These are phyloP conservation scores for Crocodylus rhombifer DNA, from an alignment of 2,797 vertebrate species.

Conservation along the genomic window DNA sequence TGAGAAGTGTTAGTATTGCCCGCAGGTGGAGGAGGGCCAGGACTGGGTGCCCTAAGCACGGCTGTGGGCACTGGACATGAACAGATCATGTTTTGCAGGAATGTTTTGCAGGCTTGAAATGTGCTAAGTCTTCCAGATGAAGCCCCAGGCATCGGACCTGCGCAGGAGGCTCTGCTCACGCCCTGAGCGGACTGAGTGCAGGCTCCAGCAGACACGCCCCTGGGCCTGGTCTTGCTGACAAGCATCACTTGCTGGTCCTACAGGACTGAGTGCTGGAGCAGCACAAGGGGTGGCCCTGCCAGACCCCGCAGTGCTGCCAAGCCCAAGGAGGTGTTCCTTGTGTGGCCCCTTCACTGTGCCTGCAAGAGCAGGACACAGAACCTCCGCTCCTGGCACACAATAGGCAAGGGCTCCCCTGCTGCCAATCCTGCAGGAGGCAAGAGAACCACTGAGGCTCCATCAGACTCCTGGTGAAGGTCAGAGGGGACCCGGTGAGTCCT, in stretches of 20 bases:
- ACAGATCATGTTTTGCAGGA: background rate
- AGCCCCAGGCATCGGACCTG: background rate
- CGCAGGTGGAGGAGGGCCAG: too few species aligned
- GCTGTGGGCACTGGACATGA: background rate
- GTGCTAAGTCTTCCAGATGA: background rate
- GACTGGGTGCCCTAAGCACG: too few species aligned
- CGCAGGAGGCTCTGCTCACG: background rate
- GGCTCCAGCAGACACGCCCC: too few species aligned
- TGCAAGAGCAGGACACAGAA: constrained; percentile 49
- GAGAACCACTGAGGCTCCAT: too few species aligned
- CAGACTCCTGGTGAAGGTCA: fast-evolving
- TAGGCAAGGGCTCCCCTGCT: fast-evolving
- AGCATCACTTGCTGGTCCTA: background rate
- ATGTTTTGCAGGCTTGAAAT: background rate
- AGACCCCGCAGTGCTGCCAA: background rate
- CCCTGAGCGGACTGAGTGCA: too few species aligned
- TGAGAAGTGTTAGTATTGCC: too few species aligned
- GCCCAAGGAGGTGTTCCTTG: background rate
- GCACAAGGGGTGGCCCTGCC: background rate
- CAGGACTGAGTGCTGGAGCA: background rate
- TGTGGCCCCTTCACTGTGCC: constrained; percentile 7
- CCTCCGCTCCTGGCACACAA: background rate
- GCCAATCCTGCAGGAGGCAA: fast-evolving
- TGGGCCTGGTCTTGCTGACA: background rate
- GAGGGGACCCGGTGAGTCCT: too few species aligned